These are phyloP conservation scores for Pachypanchax playfairii DNA, from an alignment of 2,113 vertebrate species.

Conservation along the genomic window DNA sequence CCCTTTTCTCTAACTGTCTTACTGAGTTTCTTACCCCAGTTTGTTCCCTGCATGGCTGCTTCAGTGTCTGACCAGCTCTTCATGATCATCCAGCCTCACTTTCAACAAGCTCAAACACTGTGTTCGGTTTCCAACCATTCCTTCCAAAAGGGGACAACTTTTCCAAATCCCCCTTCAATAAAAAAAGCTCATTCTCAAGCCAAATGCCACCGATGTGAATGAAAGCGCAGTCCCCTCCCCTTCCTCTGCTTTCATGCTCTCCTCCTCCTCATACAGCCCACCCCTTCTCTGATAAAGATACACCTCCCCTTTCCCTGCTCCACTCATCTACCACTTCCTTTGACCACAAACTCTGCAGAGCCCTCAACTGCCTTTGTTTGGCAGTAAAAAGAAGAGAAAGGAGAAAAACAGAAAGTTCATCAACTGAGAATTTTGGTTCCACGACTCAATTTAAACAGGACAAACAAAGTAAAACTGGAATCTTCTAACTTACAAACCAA, in stretches of 20 bases:
- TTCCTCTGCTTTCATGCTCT: slow-evolving; percentile 32
- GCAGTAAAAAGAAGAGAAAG: slow-evolving; percentile 20
- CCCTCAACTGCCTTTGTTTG: slow-evolving; percentile 55
- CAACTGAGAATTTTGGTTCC: slow-evolving; percentile 16
- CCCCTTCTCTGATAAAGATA: slow-evolving; percentile 50
- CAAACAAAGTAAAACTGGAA: neutral
- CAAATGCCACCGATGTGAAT: slow-evolving; percentile 64
- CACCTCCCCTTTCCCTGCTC: slow-evolving; percentile 45
- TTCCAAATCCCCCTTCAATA: slow-evolving; percentile 23
- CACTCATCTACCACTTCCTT: slow-evolving; percentile 59
- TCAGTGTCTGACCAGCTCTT: slow-evolving; percentile 29
- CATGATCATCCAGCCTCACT: slow-evolving; percentile 33
- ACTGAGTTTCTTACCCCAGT: slow-evolving; percentile 54
- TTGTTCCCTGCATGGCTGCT: slow-evolving; percentile 52
- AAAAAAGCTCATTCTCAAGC: slow-evolving; percentile 55
- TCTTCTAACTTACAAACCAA: too few relatives aligned
- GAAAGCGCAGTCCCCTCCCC: slow-evolving; percentile 58
- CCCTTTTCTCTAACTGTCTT: slow-evolving; percentile 4
- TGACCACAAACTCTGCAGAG: slow-evolving; percentile 53
- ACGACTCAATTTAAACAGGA: neutral
- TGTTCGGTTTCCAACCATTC: slow-evolving; percentile 36
- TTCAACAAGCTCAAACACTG: slow-evolving; percentile 17
- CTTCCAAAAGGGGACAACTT: slow-evolving; percentile 57
- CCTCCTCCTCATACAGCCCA: slow-evolving; percentile 39
- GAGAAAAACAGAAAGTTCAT: slow-evolving; percentile 7